phyloP scores from a whole-genome alignment of 2,888 invertebrate species.

The Hydropsyche betteni region DNA sequence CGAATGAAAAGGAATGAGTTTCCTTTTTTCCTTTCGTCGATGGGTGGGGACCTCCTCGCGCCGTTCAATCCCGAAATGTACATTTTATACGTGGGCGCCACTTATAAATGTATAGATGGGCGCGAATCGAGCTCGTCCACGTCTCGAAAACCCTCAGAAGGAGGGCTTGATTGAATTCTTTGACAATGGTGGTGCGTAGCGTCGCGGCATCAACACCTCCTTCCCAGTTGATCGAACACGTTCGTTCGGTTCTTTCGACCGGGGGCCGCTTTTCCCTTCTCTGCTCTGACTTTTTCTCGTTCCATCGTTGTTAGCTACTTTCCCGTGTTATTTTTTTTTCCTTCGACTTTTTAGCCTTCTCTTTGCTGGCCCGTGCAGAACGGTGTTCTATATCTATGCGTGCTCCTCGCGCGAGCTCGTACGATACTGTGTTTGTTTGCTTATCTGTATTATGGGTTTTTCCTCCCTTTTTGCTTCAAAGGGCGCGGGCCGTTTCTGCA shows the following conservation, averaged over 20 bases:
- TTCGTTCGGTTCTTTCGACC: conserved; percentile 45
- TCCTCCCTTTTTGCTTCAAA: conserved; percentile 21
- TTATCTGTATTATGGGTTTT: conserved; percentile 41
- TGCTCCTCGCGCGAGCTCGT: background rate
- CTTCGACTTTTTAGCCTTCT: background rate
- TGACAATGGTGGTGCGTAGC: conserved; percentile 36
- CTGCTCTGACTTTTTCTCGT: conserved; percentile 20
- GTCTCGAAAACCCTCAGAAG: conserved; percentile 22
- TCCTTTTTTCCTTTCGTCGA: conserved; percentile 29
- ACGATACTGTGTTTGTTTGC: conserved; percentile 41
- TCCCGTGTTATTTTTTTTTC: background rate
- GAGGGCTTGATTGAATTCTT: conserved; percentile 47
- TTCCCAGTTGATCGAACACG: conserved; percentile 47
- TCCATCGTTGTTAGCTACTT: background rate
- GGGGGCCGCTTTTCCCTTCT: background rate
- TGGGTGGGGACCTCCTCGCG: background rate
- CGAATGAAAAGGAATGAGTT: conserved; percentile 45
- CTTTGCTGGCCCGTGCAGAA: conserved; percentile 10
- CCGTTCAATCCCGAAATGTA: conserved; percentile 12
- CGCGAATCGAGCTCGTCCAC: conserved; percentile 33
- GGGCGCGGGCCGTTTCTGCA: conserved; percentile 28
- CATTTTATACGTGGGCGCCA: conserved; percentile 27
- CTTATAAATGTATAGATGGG: conserved; percentile 39
- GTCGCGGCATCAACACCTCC: conserved; percentile 40
- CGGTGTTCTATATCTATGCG: conserved; percentile 21